These are phyloP conservation scores for Phortica variegata DNA, from an alignment of 1,140 invertebrate genomes.

Conservation along the genomic window DNA sequence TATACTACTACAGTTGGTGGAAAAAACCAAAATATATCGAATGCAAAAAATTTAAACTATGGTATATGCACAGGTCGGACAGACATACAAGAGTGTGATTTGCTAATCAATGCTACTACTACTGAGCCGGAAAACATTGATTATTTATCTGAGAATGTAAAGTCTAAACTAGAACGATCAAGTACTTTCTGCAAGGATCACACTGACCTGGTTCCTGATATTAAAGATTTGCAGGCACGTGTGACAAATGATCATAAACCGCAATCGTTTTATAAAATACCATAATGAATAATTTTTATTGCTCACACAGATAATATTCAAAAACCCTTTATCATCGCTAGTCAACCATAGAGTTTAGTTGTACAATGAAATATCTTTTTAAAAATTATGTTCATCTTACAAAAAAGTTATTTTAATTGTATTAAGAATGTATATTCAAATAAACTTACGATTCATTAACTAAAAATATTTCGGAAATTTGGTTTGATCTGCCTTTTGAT, in stretches of 20 bases:
- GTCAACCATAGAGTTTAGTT: too few relatives aligned
- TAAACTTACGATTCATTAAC: too few relatives aligned
- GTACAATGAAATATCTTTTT: too few relatives aligned
- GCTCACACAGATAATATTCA: too few relatives aligned
- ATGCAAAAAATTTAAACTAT: constrained; percentile 10
- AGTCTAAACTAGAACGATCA: constrained; percentile 52
- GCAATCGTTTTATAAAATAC: too few relatives aligned
- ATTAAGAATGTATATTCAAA: too few relatives aligned
- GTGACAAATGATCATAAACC: not conserved
- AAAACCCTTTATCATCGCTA: too few relatives aligned
- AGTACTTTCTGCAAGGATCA: constrained; percentile 56
- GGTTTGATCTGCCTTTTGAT: too few relatives aligned
- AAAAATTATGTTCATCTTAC: too few relatives aligned
- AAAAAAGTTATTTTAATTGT: too few relatives aligned
- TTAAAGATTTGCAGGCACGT: constrained; percentile 38
- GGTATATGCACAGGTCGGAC: constrained; percentile 31
- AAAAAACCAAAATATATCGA: constrained; percentile 10
- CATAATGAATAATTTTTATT: too few relatives aligned
- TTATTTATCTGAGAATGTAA: constrained; percentile 34
- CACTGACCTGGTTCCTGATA: constrained; percentile 35
- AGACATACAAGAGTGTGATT: constrained; percentile 48
- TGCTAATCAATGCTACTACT: constrained; percentile 39
- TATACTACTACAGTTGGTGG: constrained; percentile 11
- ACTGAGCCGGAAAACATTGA: constrained; percentile 8
- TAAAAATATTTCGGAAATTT: too few relatives aligned